Base-by-base conservation (phyloP, 2,113 vertebrate species). In the Bucco capensis region DNA sequence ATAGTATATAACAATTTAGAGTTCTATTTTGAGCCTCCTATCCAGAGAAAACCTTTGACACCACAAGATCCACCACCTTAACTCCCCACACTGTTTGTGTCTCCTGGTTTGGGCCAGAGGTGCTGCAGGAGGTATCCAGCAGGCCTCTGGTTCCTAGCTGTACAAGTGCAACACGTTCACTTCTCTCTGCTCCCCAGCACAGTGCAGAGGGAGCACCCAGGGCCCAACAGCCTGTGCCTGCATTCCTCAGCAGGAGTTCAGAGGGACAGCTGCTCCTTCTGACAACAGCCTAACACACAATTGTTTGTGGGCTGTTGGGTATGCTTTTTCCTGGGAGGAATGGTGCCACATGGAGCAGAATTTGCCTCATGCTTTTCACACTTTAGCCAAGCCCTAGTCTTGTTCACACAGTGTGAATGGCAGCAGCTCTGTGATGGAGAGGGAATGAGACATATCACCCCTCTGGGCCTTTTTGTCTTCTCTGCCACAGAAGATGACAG, bases 391-490 rank as follows among this genome's bases (percentile, higher is more conserved):
- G 83, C 57, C 37, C 3, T 49, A 3, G 64, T 90, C 81, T 37
- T 88, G 84, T 87, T 96, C 90, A 62, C 61, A 6, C 70, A 80
- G 87, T 91, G 83, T 95, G 92, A 92, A 87, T 94, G 95, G 88
- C 89, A 91, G 93, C 92, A 86, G 83, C 33, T 92, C 83, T 91
- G 82, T 91, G 93, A 91, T 83, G 89, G 93, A 87, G 86, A 94
- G 62, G 27, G 85, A 86, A 83, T 31, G 62, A 91, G 90, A 87
- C 83, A 28, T 35, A 67, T 79, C 90, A 77, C 64, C 85, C 93
- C 89, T 75, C 67, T 93, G 87, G 89, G 89, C 86, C 82, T 92
- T 91, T n/a, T 73, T 92, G 87, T 54, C 81, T 86, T 84, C 70
- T 89, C 40, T 91, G 8, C 84, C 27, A 58, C 57, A 8, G 28